Conservation (phyloP, 2,888 invertebrate genomes). For the Ophion slaviceki region DNA sequence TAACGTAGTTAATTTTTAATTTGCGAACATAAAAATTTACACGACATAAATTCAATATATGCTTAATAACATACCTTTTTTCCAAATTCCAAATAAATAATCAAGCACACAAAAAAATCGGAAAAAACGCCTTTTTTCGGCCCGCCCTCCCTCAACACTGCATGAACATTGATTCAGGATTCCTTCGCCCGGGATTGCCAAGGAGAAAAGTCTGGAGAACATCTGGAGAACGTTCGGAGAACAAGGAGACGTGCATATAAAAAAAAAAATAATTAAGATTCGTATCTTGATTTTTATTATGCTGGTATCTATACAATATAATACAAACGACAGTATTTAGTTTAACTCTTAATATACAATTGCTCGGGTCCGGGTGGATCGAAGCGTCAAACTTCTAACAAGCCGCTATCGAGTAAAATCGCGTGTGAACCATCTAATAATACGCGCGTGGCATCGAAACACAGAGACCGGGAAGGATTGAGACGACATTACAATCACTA, state of each 20-base stretch:
- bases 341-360: conserved; percentile 64
- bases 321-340: conserved; percentile 79
- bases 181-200: background rate
- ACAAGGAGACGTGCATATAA: background rate
- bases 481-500: conserved; percentile 34
- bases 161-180: background rate
- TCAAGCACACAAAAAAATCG: too few species aligned
- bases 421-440: conserved; percentile 56
- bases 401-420: conserved; percentile 53
- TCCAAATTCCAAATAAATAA: too few species aligned
- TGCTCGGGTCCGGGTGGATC: conserved; percentile 40
- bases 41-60: too few species aligned
- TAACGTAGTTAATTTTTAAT: too few species aligned
- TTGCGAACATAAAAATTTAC: too few species aligned
- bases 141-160: too few species aligned
- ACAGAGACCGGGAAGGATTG: conserved; percentile 37
- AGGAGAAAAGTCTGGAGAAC: background rate
- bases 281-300: conserved; percentile 80
- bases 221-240: background rate
- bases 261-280: conserved; percentile 70
- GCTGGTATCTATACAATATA: conserved; percentile 81
- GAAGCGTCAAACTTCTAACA: conserved; percentile 56
- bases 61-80: too few species aligned
- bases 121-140: too few species aligned
- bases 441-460: conserved; percentile 46